Conservation (phyloP, 2,113 vertebrate species). For the Nycticorax nycticorax region DNA sequence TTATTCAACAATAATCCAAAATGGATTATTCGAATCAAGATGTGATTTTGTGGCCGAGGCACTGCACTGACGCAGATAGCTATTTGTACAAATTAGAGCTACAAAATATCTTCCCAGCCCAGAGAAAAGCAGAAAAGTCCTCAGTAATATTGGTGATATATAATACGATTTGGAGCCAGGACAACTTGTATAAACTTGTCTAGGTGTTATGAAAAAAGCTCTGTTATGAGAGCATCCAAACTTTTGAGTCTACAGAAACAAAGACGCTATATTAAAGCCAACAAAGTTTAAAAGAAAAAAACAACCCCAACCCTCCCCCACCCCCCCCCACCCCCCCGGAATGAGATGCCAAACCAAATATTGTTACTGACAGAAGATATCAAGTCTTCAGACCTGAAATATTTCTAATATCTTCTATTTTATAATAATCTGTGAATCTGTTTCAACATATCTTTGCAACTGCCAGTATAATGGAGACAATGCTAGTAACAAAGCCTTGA, state of each 20-base stretch:
- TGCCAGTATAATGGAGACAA: not conserved
- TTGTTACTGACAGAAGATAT: not conserved
- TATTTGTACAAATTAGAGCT: not conserved
- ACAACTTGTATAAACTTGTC: not conserved
- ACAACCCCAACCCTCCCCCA: not conserved
- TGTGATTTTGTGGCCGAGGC: not conserved
- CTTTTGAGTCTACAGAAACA: not conserved
- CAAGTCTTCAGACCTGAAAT: not conserved
- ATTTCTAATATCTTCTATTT: not conserved
- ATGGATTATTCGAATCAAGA: not conserved
- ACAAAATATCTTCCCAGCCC: not conserved
- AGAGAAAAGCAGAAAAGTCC: not conserved
- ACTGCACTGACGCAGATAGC: not conserved
- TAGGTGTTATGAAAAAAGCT: not conserved
- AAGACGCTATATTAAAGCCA: not conserved
- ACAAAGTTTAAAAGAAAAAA: not conserved
- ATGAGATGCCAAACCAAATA: not conserved
- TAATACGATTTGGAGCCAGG: not conserved
- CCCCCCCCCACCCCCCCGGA: not conserved
- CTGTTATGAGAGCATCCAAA: not conserved
- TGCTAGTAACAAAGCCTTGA: fast-evolving
- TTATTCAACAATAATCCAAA: not conserved
- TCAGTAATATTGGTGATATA: not conserved
- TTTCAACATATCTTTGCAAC: not conserved
- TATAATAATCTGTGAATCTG: not conserved